phyloP scores from a whole-genome alignment of 2,797 vertebrate genomes.

The Sebastes hopkinsi region DNA sequence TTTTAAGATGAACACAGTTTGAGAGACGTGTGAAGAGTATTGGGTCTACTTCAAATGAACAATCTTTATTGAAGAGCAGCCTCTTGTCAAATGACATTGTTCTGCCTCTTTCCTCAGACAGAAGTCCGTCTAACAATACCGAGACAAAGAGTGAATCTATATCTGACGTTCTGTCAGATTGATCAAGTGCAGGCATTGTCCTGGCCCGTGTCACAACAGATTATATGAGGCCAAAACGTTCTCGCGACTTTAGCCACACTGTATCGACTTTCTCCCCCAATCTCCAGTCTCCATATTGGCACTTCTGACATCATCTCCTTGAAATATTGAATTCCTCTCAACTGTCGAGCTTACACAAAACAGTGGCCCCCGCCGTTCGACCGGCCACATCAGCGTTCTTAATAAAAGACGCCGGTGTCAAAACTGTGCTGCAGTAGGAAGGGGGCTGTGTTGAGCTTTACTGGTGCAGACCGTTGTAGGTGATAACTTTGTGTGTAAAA shows the following conservation, averaged over 20 bases:
- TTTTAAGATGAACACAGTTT: neutral
- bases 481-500: constrained; percentile 33
- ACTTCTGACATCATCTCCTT: constrained; percentile 85
- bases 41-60: constrained; percentile 19
- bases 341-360: constrained; percentile 71
- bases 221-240: constrained; percentile 79
- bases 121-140: constrained; percentile 37
- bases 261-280: constrained; percentile 79
- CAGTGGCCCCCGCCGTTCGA: constrained; percentile 48
- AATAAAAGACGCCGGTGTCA: constrained; percentile 70
- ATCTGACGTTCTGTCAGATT: constrained; percentile 68
- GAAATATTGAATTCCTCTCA: constrained; percentile 85
- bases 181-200: constrained; percentile 70
- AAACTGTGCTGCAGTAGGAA: constrained; percentile 33
- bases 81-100: constrained; percentile 65
- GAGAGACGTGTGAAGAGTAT: neutral
- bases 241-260: constrained; percentile 71
- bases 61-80: constrained; percentile 34
- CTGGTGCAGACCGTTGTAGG: constrained; percentile 3
- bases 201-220: constrained; percentile 78
- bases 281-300: constrained; percentile 77
- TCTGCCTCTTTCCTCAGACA: constrained; percentile 33
- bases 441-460: constrained; percentile 9
- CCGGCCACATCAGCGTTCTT: constrained; percentile 65
- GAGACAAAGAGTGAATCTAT: constrained; percentile 55